Base-by-base conservation (phyloP, 92 coral and sea anemone species). In the Hydrozoanthus gracilis region DNA sequence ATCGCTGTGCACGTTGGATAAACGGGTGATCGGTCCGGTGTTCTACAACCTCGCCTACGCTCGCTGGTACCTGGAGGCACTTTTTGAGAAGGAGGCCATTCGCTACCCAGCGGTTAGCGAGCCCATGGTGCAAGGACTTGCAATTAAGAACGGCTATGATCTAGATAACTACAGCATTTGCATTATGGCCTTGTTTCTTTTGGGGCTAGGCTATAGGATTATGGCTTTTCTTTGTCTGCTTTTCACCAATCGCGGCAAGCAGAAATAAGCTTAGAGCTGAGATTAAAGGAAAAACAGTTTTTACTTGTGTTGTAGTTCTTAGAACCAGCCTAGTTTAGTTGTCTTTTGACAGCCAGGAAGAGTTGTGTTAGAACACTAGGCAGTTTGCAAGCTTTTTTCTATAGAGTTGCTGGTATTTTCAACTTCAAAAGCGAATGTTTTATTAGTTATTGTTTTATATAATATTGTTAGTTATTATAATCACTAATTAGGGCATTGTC, bases 11-110 rank as follows among this genome's bases (percentile, higher is more conserved):
- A 91, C 91, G 27, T 84, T 95, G 91, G 91, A 82, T 27, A 82
- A 89, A 82, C 88, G 82, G 2, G 46, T 83, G 20, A 71, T 95
- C 46, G 98, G 95, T 9, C 94, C 95, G 4, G 77, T 73, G 4
- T 64, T 93, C 51, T 95, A 95, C 89, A 95, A 88, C 84, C 88
- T 95, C 82, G 91, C 96, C 14, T 95, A 80, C 83, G 91, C 91
- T 8, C 93, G 98, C 66, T 95, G 98, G 98, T 91, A 88, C 13
- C 86, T 92, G 73, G 98, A 95, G 79, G 98, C 96, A 62, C 84
- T 95, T 83, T 93, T 95, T 76, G 98, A 95, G 79, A 93, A 93
- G 67, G 98, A 95, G 77, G 98, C 96, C 44, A 50, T 54, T 47
- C 93, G 93, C 17, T 91, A 88, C 88, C 94, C 98, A 15, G 88